These are phyloP conservation scores for Aromia moschata DNA, from an alignment of 2,888 invertebrate genomes.

Conservation along the genomic window DNA sequence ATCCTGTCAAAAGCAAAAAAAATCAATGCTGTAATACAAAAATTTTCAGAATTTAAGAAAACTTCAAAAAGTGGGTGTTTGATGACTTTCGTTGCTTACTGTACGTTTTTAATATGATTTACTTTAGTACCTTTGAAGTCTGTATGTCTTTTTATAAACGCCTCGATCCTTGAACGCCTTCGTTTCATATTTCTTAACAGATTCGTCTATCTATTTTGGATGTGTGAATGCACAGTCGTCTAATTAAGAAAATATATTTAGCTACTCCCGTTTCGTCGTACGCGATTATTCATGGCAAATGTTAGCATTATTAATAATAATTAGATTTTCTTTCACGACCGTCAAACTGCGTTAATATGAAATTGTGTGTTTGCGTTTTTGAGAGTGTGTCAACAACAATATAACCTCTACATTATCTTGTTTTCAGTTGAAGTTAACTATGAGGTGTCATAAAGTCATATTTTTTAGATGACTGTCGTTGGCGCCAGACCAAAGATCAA, in stretches of 20 bases:
- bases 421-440: constrained; percentile 19
- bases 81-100: too few species aligned
- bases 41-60: too few species aligned
- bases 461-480: constrained; percentile 21
- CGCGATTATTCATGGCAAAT: constrained; percentile 3
- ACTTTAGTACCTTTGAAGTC: too few species aligned
- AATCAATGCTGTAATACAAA: too few species aligned
- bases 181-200: too few species aligned
- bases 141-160: too few species aligned
- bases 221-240: neutral
- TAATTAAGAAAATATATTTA: constrained; percentile 7
- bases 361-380: constrained; percentile 13
- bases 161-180: too few species aligned
- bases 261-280: neutral
- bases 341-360: constrained; percentile 3
- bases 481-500: constrained; percentile 20
- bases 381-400: constrained; percentile 14
- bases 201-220: neutral
- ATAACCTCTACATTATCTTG: constrained; percentile 20
- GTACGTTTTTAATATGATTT: too few species aligned
- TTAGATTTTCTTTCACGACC: constrained; percentile 13
- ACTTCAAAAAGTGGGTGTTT: too few species aligned
- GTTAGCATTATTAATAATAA: constrained; percentile 17
- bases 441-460: constrained; percentile 23
- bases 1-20: too few species aligned